A percentile compares a stretch with the other conserved stretches of the same genome.
These are phyloP conservation scores for Yponomeuta plumbellus DNA, from an alignment of 2,888 invertebrate genomes.

Conservation along the genomic window DNA sequence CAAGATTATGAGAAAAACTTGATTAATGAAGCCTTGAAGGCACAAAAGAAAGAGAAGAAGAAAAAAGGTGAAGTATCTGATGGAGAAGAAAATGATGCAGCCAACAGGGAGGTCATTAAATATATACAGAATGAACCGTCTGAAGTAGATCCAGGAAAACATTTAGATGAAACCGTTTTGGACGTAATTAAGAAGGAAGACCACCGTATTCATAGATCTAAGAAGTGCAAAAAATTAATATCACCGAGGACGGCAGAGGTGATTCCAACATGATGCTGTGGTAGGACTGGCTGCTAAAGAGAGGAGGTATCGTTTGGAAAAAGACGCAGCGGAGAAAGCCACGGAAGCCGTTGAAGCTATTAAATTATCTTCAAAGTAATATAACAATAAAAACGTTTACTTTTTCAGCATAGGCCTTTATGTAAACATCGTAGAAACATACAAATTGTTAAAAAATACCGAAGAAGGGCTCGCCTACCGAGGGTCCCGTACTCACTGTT, in stretches of 20 bases:
- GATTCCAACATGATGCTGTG: conserved; percentile 83
- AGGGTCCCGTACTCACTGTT: too few relatives aligned
- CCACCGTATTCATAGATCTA: conserved; percentile 24
- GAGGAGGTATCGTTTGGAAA: conserved; percentile 82
- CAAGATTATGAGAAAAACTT: conserved; percentile 66
- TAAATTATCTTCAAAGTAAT: conserved; percentile 54
- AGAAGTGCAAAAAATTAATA: conserved; percentile 52
- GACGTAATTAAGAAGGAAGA: conserved; percentile 19
- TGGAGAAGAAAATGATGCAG: conserved; percentile 11
- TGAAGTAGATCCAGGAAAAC: background rate
- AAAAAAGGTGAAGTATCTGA: conserved; percentile 24
- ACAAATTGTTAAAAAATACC: too few relatives aligned
- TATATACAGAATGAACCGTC: background rate
- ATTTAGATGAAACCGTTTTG: conserved; percentile 17
- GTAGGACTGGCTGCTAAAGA: conserved; percentile 82
- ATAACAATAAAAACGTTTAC: too few relatives aligned
- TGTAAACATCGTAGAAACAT: too few relatives aligned
- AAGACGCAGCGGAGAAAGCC: conserved; percentile 85
- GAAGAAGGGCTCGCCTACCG: too few relatives aligned
- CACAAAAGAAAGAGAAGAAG: conserved; percentile 33
- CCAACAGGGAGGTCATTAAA: conserved; percentile 8
- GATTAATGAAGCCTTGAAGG: conserved; percentile 50
- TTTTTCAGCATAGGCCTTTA: too few relatives aligned
- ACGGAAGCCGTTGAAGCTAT: conserved; percentile 82
- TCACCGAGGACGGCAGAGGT: conserved; percentile 76